A percentile compares a stretch with the other conserved stretches of the same genome.
phyloP scores from a whole-genome alignment of 2,797 vertebrate species.

The Chloroceryle inda region DNA sequence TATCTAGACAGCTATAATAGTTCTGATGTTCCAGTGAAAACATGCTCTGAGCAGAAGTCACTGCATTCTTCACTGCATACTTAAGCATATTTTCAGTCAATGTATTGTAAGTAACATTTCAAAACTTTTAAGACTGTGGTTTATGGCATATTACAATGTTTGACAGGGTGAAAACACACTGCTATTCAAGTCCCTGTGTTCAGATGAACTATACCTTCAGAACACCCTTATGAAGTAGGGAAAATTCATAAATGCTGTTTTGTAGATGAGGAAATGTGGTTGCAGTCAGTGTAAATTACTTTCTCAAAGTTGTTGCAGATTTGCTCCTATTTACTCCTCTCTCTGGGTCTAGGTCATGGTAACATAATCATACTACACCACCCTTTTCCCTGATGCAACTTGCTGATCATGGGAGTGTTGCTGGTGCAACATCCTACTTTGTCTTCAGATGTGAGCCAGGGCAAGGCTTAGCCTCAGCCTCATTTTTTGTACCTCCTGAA shows the following conservation, averaged over 20 bases:
- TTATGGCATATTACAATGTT: constrained; percentile 30
- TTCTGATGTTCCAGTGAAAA: constrained; percentile 33
- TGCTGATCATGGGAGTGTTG: neutral
- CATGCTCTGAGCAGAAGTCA: neutral
- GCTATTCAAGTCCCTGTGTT: constrained; percentile 33
- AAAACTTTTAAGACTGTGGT: neutral
- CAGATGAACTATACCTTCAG: constrained; percentile 22
- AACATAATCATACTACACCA: neutral
- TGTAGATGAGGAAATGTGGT: neutral
- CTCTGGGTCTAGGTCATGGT: neutral
- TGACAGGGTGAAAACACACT: constrained; percentile 44
- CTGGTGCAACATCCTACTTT: neutral
- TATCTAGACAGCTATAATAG: constrained; percentile 18
- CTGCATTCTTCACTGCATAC: neutral
- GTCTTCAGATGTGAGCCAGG: neutral
- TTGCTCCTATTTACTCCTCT: neutral
- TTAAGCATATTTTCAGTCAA: constrained; percentile 1
- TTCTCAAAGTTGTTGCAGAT: neutral
- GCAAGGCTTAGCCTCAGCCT: neutral
- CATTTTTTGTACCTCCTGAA: neutral
- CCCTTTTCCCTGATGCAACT: neutral
- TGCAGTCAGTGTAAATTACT: neutral
- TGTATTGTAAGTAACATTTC: neutral
- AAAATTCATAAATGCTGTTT: neutral
- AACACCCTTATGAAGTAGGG: neutral